Evolutionary conservation across 2,113 vertebrate genomes (phyloP), one percentile per base, ranked within the genome.

Genomic region (Microtus richardsoni): DNA sequence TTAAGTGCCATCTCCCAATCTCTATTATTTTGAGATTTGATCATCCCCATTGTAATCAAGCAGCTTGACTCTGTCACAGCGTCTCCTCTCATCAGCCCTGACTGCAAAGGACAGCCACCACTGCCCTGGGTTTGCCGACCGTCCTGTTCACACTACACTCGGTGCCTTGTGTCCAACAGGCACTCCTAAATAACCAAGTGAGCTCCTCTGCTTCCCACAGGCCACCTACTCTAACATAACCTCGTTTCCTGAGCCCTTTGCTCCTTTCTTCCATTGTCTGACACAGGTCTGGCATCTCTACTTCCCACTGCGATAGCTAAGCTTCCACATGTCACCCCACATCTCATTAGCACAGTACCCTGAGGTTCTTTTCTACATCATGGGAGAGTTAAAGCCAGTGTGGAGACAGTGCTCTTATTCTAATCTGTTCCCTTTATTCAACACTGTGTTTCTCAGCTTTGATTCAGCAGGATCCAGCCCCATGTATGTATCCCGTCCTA

Each of bases 311-410:
- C 28, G 85, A 95, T 71, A 54, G 58, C 78, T 89, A 70, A 95
- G 60, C 93, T 79, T 96, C 91, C 33, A 64, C 85, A 58, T 64
- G 86, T 85, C 94, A 94, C 70, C 60, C 41, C 62, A 54, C 24
- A 74, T 71, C 93, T 97, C 94, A 77, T 95, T 83, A 96, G 82
- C 78, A 58, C 75, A 33, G 94, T 83, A 60, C 93, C 86, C 84
- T 71, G 66, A 74, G 66, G 89, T 77, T 10, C 36, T 94, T 85
- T 89, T 62, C 80, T 90, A 47, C 62, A 64, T 90, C 5, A 0
- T 39, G 14, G 64, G 71, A 91, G 44, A 92, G 44, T 71, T 93
- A 79, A 95, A 93, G 66, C 47, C 66, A 92, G 28, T 75, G 79
- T 89, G 58, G 41, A 52, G 39, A 77, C 17, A 88, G 36, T 17